A percentile compares a stretch with the other conserved stretches of the same genome.
phyloP scores from a whole-genome alignment of 2,888 invertebrate genomes.

The Drosophila stalkeri region DNA sequence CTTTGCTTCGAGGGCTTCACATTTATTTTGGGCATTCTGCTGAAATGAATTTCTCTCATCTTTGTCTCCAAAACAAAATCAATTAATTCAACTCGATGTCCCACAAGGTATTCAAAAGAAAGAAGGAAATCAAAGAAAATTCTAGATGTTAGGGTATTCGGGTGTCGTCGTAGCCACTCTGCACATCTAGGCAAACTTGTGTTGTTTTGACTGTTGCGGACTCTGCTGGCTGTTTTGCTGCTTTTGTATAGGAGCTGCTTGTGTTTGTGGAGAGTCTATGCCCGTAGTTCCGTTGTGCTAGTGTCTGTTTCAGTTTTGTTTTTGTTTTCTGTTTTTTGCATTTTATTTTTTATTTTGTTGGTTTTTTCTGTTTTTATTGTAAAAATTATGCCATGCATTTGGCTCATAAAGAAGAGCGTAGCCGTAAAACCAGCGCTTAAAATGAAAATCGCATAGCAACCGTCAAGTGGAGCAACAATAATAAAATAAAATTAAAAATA shows the following conservation, averaged over 20 bases:
- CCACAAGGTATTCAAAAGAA: neutral
- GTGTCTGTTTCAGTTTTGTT: conserved; percentile 40
- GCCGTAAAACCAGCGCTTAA: conserved; percentile 56
- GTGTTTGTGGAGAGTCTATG: conserved; percentile 34
- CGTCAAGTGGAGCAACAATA: conserved; percentile 61
- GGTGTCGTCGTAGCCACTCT: neutral
- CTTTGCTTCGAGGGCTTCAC: neutral
- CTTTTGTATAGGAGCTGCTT: conserved; percentile 2
- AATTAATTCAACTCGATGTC: conserved; percentile 1
- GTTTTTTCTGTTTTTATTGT: conserved; percentile 53
- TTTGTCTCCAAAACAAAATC: neutral
- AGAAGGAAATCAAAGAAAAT: neutral
- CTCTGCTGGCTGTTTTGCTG: conserved; percentile 7
- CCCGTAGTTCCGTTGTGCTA: conserved; percentile 45
- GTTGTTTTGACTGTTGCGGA: conserved; percentile 30
- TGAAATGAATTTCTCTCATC: neutral
- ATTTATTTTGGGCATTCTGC: neutral
- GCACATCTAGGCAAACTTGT: conserved; percentile 5
- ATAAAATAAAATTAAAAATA: conserved; percentile 29
- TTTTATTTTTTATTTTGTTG: conserved; percentile 8
- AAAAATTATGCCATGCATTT: conserved; percentile 71
- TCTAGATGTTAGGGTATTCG: conserved; percentile 21
- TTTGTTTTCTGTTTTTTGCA: conserved; percentile 23
- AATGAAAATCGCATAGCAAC: conserved; percentile 64
- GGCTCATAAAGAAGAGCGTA: conserved; percentile 65